Conservation (phyloP, 2,888 invertebrate genomes). For the Spicauda simplicius region DNA sequence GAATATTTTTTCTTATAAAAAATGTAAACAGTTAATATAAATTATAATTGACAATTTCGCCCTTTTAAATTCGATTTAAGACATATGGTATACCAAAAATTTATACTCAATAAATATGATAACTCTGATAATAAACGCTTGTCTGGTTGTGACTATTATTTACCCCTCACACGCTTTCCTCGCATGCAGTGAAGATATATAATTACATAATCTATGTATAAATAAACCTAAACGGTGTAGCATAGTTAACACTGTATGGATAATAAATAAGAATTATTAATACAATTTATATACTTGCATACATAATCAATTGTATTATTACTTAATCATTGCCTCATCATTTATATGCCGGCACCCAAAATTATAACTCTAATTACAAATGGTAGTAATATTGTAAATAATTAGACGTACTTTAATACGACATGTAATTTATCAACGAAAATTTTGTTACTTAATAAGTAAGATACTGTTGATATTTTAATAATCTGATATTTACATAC, state of each 20-base stretch:
- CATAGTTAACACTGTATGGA: no score
- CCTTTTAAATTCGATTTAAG: no score
- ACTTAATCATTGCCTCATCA: no score
- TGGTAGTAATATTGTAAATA: background rate
- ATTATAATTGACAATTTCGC: no score
- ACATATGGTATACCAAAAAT: background rate
- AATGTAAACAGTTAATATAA: no score
- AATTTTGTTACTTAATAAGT: background rate
- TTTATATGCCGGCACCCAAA: no score
- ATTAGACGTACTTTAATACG: background rate
- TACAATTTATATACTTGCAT: no score
- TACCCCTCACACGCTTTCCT: slow-evolving; percentile 8
- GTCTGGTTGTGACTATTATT: slow-evolving; percentile 16
- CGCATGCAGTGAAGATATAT: background rate
- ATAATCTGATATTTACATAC: background rate
- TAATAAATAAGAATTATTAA: no score
- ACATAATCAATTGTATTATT: no score
- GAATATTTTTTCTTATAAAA: no score
- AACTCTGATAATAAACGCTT: slow-evolving; percentile 15
- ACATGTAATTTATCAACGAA: background rate
- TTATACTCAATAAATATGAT: background rate
- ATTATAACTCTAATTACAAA: no score
- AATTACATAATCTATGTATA: background rate
- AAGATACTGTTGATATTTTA: background rate
- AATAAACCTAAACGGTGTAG: no score